A percentile compares a stretch with the other conserved stretches of the same genome.
Conservation (phyloP, 2,113 vertebrate species). For the Campylorhamphus procurvoides region DNA sequence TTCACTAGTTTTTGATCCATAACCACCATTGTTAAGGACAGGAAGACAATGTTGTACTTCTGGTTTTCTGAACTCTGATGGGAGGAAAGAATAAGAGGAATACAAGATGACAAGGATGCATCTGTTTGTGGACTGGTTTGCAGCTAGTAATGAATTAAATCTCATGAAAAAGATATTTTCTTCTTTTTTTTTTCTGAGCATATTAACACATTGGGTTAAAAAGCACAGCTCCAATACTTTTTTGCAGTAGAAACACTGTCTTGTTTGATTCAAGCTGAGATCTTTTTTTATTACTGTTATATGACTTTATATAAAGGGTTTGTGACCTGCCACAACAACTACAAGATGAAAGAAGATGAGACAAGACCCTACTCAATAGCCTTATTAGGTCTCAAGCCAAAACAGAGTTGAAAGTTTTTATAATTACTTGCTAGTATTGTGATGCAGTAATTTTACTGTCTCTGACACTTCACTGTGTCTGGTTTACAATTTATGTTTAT, state of each 20-base stretch:
- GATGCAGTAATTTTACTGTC: background rate
- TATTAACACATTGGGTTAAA: background rate
- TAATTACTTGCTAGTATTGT: background rate
- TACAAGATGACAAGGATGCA: background rate
- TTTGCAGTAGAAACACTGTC: background rate
- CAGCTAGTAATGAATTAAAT: background rate
- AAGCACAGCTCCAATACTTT: background rate
- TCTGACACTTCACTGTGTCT: background rate
- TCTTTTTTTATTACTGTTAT: constrained; percentile 2
- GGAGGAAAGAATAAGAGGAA: background rate
- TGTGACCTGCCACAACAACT: background rate
- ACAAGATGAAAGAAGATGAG: background rate
- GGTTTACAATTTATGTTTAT: background rate
- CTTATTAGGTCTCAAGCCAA: background rate
- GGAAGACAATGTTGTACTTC: background rate
- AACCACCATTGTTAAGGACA: background rate
- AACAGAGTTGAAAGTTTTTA: background rate
- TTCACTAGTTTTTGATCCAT: background rate
- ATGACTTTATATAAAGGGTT: background rate
- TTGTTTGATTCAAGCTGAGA: background rate
- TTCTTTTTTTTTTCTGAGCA: background rate
- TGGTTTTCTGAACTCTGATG: background rate
- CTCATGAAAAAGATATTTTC: background rate
- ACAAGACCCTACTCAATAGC: background rate
- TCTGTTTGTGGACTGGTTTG: background rate